Percentiles rank a stretch among this genome's conserved stretches.
These are phyloP conservation scores for Heliconius ethilla DNA, from an alignment of 2,888 invertebrate genomes.

Conservation along the genomic window DNA sequence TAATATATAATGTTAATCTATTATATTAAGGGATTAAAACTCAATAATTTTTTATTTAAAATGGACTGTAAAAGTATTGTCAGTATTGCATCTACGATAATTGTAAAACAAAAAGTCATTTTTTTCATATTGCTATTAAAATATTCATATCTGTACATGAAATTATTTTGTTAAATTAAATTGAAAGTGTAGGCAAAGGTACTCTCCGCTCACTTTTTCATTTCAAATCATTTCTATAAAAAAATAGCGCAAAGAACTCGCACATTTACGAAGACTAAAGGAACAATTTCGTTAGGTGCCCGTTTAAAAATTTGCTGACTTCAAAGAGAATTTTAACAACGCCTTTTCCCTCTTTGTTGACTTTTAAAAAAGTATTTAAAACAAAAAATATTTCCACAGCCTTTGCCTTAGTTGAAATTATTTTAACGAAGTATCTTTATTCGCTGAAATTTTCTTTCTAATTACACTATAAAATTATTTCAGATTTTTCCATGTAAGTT, in stretches of 20 bases:
- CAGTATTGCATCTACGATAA: no score
- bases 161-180: constrained; percentile 1
- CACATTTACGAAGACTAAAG: constrained; percentile 75
- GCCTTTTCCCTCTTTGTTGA: constrained; percentile 71
- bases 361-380: constrained; percentile 66
- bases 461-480: constrained; percentile 34
- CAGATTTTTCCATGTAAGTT: constrained; percentile 46
- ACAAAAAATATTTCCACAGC: constrained; percentile 50
- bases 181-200: constrained; percentile 11
- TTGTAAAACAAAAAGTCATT: not conserved
- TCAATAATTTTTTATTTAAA: not conserved
- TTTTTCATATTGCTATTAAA: not conserved
- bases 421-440: constrained; percentile 41
- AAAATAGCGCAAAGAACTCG: constrained; percentile 66
- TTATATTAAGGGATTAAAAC: not conserved
- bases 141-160: not conserved
- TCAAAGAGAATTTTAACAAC: constrained; percentile 77
- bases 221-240: constrained; percentile 51
- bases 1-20: not conserved
- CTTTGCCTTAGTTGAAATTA: constrained; percentile 41
- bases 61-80: not conserved
- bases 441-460: constrained; percentile 27
- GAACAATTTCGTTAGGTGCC: constrained; percentile 79
- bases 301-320: constrained; percentile 74
- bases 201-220: constrained; percentile 32